Conservation (phyloP, 2,888 invertebrate genomes). For the Callyntrura guangdongensis region DNA sequence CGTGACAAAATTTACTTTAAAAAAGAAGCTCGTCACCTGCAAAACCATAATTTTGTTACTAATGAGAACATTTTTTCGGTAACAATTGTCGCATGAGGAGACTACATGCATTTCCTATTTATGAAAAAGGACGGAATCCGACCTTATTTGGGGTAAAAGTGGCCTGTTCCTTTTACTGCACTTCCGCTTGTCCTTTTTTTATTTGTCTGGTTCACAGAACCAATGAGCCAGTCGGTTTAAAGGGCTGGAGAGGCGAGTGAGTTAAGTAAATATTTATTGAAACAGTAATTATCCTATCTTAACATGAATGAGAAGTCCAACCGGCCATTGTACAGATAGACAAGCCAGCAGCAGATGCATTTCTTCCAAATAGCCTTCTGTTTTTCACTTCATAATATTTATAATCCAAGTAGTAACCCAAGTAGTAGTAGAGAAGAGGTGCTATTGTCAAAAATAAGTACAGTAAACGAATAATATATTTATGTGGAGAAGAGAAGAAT, state of each 20-base stretch:
- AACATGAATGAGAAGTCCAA: background rate
- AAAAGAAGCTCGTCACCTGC: background rate
- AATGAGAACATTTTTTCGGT: background rate
- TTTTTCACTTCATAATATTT: background rate
- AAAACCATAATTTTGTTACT: background rate
- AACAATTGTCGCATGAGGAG: background rate
- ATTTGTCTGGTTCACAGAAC: too few relatives aligned
- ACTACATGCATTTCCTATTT: conserved; percentile 6
- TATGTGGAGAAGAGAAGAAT: background rate
- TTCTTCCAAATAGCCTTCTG: background rate
- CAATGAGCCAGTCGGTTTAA: background rate
- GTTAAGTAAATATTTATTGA: background rate
- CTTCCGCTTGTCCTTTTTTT: too few relatives aligned
- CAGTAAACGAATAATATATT: too few relatives aligned
- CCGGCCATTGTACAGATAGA: too few relatives aligned
- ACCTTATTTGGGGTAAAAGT: background rate
- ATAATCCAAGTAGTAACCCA: too few relatives aligned
- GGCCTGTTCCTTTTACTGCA: too few relatives aligned
- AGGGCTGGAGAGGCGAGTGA: background rate
- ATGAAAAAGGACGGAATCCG: background rate
- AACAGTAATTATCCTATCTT: background rate
- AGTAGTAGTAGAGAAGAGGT: too few relatives aligned
- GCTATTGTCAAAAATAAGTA: too few relatives aligned
- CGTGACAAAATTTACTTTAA: conserved; percentile 62
- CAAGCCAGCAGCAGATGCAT: background rate